Evolutionary conservation across 2,888 invertebrate genomes (phyloP).

Genomic region (Tinea trinotella): DNA sequence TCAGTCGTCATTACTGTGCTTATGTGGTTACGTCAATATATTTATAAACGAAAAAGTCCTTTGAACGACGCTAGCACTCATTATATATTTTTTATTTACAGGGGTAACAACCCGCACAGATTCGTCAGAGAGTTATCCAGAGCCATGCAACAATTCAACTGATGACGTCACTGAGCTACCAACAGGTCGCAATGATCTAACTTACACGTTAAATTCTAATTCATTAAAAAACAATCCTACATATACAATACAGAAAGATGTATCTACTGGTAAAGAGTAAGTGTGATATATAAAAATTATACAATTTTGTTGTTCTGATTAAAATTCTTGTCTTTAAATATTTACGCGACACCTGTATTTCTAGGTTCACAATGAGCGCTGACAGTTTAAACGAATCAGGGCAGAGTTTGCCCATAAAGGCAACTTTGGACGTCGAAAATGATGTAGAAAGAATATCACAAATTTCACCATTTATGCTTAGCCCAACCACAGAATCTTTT

Average conservation of each 20-base stretch:
- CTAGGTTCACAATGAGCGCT: slow-evolving; percentile 62
- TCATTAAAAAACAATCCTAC: slow-evolving; percentile 33
- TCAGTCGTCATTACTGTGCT: too few relatives aligned
- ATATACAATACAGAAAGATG: slow-evolving; percentile 43
- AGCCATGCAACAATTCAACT: slow-evolving; percentile 59
- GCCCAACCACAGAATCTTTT: slow-evolving; percentile 54
- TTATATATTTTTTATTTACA: slow-evolving; percentile 25
- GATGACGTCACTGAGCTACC: slow-evolving; percentile 48
- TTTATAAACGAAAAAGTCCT: too few relatives aligned
- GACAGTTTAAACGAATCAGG: slow-evolving; percentile 56
- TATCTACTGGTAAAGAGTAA: slow-evolving; percentile 50
- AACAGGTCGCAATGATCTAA: slow-evolving; percentile 33
- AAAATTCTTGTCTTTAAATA: too few relatives aligned
- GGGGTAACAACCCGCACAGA: slow-evolving; percentile 54
- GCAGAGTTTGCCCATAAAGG: slow-evolving; percentile 35
- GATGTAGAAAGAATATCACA: slow-evolving; percentile 54
- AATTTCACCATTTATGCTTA: slow-evolving; percentile 57
- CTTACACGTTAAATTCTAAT: slow-evolving; percentile 37
- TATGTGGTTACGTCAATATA: too few relatives aligned
- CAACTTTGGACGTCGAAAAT: slow-evolving; percentile 36
- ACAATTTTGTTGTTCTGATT: too few relatives aligned
- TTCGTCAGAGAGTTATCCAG: slow-evolving; percentile 60
- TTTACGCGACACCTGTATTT: slow-evolving; percentile 22
- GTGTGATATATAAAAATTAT: slow-evolving; percentile 26
- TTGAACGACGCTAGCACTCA: too few relatives aligned